These are phyloP conservation scores for Megaustenia siamemsis DNA, from an alignment of 2,888 invertebrate species.

Conservation along the genomic window DNA sequence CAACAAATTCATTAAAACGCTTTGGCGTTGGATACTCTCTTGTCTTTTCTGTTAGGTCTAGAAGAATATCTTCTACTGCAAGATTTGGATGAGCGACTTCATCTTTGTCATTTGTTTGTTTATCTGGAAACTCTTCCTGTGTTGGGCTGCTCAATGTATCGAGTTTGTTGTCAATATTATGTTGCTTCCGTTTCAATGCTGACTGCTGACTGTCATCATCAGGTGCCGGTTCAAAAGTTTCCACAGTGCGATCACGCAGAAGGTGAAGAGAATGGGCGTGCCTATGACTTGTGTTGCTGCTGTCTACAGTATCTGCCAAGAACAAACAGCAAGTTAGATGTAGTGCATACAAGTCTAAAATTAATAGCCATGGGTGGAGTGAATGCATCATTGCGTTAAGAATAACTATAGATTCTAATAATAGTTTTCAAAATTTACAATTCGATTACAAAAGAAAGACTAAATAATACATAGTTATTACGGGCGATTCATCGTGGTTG, in stretches of 20 bases:
- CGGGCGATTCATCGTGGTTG: too few relatives aligned
- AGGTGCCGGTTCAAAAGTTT: not conserved
- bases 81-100: not conserved
- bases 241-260: not conserved
- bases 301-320: not conserved
- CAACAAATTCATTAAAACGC: slow-evolving; percentile 41
- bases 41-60: not conserved
- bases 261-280: not conserved
- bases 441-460: too few relatives aligned
- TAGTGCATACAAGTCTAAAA: too few relatives aligned
- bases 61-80: not conserved
- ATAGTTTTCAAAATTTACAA: too few relatives aligned
- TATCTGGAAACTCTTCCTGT: not conserved
- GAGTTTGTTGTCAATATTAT: not conserved
- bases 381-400: too few relatives aligned
- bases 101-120: not conserved
- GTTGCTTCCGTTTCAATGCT: not conserved
- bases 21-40: not conserved
- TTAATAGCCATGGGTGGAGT: too few relatives aligned
- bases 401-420: too few relatives aligned
- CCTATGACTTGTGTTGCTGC: not conserved
- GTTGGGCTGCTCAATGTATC: not conserved
- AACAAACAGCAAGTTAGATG: not conserved
- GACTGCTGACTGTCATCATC: not conserved
- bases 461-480: too few relatives aligned